Evolutionary conservation across 2,113 vertebrate species (phyloP).

Genomic region (Pseudorhombus dupliciocellatus): DNA sequence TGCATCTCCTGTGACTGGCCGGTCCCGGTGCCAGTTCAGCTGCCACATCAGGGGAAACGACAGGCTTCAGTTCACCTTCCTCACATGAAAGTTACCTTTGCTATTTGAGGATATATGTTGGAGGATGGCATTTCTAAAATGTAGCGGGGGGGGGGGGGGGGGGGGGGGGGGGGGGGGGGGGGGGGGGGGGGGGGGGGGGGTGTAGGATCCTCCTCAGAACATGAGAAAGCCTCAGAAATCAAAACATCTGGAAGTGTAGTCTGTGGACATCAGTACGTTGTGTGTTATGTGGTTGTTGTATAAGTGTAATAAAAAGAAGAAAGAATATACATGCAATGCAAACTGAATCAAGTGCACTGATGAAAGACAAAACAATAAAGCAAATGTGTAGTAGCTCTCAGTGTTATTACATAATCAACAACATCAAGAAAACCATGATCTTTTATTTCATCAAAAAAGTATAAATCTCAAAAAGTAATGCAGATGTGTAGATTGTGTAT

Average conservation of each 20-base stretch:
- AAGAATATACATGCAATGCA: too few species aligned
- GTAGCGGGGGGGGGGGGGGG: too few species aligned
- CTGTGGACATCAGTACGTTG: background rate
- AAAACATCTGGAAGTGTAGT: background rate
- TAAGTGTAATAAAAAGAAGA: too few species aligned
- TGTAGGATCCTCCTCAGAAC: background rate
- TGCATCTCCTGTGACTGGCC: conserved; percentile 76
- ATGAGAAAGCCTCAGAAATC: background rate
- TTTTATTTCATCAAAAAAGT: background rate
- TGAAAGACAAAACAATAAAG: too few species aligned
- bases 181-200: too few species aligned
- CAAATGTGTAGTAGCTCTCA: too few species aligned
- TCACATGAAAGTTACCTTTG: background rate
- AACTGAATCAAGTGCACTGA: too few species aligned
- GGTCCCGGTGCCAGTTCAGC: conserved; percentile 74
- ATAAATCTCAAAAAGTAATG: background rate
- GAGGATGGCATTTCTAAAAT: background rate
- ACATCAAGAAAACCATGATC: background rate
- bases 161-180: too few species aligned
- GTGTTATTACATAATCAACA: background rate
- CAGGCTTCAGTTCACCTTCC: conserved; percentile 9
- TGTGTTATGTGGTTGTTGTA: too few species aligned
- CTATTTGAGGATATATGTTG: background rate
- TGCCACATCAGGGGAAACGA: conserved; percentile 49
- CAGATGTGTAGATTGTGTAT: background rate